A percentile compares a stretch with the other conserved stretches of the same genome.
phyloP scores from a whole-genome alignment of 2,888 invertebrate species.

The Holacanthella duospinosa region DNA sequence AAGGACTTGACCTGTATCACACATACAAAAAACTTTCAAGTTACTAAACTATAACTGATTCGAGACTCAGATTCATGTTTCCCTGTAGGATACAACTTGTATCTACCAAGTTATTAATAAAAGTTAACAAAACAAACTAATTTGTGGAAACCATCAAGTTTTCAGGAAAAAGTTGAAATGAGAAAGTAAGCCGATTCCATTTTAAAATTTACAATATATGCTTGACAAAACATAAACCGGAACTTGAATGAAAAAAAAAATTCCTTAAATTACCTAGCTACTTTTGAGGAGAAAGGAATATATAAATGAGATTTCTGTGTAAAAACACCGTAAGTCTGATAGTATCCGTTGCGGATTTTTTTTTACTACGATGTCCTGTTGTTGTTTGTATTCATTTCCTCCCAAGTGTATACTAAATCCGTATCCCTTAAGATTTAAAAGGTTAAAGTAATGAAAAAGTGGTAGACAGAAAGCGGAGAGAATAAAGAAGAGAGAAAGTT shows the following conservation, averaged over 20 bases:
- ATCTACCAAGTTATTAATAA: no score
- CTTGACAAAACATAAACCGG: no score
- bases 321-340: background rate
- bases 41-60: constrained; percentile 17
- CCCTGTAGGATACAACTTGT: no score
- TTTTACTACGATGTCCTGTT: background rate
- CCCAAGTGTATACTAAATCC: constrained; percentile 1
- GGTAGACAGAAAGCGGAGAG: background rate
- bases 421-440: background rate
- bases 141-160: no score
- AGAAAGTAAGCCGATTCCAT: background rate
- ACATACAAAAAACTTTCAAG: background rate
- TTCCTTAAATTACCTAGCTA: no score
- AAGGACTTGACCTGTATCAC: constrained; percentile 54
- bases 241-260: no score
- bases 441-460: constrained; percentile 2
- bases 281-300: no score
- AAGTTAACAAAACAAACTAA: no score
- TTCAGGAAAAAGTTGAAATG: no score
- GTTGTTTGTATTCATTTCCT: background rate
- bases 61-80: no score
- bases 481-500: background rate
- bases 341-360: background rate
- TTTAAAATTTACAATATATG: background rate
- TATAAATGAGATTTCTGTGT: no score